Conservation (phyloP, 2,888 invertebrate genomes). For the Acrocera orbiculus region DNA sequence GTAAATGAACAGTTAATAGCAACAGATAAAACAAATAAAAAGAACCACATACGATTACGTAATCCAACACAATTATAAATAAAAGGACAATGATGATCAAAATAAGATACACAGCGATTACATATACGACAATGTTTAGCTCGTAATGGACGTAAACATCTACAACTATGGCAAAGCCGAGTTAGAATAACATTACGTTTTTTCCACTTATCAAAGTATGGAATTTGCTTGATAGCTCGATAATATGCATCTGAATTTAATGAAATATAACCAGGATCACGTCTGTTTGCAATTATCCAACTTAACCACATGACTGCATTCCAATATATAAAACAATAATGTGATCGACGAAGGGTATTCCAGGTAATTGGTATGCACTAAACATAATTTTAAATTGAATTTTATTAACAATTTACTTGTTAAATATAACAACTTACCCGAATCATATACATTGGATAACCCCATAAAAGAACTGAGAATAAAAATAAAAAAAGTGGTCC, state of each 20-base stretch:
- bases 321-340: conserved; percentile 81
- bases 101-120: conserved; percentile 74
- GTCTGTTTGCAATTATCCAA: conserved; percentile 74
- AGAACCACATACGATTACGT: conserved; percentile 85
- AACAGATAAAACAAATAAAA: conserved; percentile 71
- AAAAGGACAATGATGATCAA: conserved; percentile 91
- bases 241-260: conserved; percentile 82
- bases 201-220: conserved; percentile 84
- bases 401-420: not conserved
- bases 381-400: conserved; percentile 10
- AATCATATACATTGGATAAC: conserved; percentile 84
- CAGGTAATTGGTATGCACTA: conserved; percentile 79
- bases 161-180: conserved; percentile 77
- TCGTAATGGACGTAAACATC: conserved; percentile 67
- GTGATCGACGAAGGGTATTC: conserved; percentile 69
- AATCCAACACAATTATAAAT: conserved; percentile 90
- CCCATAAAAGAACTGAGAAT: conserved; percentile 73
- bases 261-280: conserved; percentile 79
- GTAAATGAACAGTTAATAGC: conserved; percentile 77
- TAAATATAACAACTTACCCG: conserved; percentile 37
- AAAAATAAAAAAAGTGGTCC: conserved; percentile 72
- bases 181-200: conserved; percentile 66
- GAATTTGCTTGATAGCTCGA: conserved; percentile 77
- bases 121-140: conserved; percentile 87
- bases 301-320: conserved; percentile 87